Conservation (phyloP, 2,113 vertebrate genomes). For the Menidia beryllina region DNA sequence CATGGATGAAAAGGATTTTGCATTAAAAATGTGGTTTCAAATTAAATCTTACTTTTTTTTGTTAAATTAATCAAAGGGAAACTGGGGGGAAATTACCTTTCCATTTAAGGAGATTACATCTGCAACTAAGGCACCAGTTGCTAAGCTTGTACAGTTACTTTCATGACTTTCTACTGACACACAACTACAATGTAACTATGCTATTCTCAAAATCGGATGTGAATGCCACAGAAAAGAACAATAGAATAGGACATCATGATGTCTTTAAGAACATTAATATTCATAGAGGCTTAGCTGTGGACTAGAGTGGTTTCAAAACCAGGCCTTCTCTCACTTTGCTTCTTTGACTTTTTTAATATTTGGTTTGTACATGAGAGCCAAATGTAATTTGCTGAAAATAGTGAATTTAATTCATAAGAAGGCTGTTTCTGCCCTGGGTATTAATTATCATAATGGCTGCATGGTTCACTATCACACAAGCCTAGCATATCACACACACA, state of each 20-base stretch:
- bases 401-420: constrained; percentile 40
- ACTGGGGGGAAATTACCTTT: too few relatives aligned
- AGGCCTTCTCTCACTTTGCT: background rate
- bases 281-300: background rate
- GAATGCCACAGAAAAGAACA: too few relatives aligned
- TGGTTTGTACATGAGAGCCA: background rate
- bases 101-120: too few relatives aligned
- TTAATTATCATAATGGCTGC: constrained; percentile 61
- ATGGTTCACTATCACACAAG: constrained; percentile 34
- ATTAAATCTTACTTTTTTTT: background rate
- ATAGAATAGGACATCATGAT: too few relatives aligned
- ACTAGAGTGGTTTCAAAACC: background rate
- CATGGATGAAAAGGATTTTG: background rate
- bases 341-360: background rate
- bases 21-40: background rate
- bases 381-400: constrained; percentile 41
- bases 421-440: constrained; percentile 34
- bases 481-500: constrained; percentile 9
- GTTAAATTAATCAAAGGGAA: background rate
- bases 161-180: too few relatives aligned
- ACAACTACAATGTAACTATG: too few relatives aligned
- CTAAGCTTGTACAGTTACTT: too few relatives aligned
- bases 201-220: too few relatives aligned
- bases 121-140: too few relatives aligned
- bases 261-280: too few relatives aligned